A percentile compares a stretch with the other conserved stretches of the same genome.
phyloP scores from a whole-genome alignment of 2,113 vertebrate species.

The Psettodes erumei region DNA sequence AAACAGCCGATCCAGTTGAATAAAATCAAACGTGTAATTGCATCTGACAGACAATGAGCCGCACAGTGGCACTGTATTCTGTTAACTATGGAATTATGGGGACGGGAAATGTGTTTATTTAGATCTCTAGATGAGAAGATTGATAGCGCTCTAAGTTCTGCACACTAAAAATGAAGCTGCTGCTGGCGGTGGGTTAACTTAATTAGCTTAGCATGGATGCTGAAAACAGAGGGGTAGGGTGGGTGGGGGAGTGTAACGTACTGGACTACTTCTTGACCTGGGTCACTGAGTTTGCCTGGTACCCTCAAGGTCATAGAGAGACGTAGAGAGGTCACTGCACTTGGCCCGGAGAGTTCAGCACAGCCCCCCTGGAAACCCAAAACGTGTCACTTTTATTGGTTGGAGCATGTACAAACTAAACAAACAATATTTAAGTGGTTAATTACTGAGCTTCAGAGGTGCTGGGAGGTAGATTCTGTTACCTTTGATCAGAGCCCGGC shows the following conservation, averaged over 20 bases:
- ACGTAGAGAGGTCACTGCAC: not conserved
- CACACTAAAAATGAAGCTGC: not conserved
- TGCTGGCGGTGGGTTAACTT: not conserved
- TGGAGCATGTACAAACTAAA: not conserved
- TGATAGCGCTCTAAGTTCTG: not conserved
- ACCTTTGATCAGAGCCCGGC: not conserved
- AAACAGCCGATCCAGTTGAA: not conserved
- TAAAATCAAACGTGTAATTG: slow-evolving; percentile 25
- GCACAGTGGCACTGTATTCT: not conserved
- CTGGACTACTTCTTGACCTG: not conserved
- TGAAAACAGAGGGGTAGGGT: not conserved
- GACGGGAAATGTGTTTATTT: not conserved
- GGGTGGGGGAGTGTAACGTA: not conserved
- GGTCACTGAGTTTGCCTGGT: not conserved
- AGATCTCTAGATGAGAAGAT: not conserved
- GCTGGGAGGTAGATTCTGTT: not conserved
- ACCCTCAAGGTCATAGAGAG: not conserved
- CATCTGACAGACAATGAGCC: not conserved
- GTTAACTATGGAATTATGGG: not conserved
- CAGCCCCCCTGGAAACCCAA: not conserved
- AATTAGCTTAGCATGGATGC: not conserved
- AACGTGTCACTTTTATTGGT: not conserved
- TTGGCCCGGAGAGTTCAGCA: not conserved
- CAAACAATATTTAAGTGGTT: not conserved
- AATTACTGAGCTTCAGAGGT: not conserved